phyloP scores from a whole-genome alignment of 37 sponge, comb jelly and placozoan genomes.

The Chondrilla cf. caribensis region DNA sequence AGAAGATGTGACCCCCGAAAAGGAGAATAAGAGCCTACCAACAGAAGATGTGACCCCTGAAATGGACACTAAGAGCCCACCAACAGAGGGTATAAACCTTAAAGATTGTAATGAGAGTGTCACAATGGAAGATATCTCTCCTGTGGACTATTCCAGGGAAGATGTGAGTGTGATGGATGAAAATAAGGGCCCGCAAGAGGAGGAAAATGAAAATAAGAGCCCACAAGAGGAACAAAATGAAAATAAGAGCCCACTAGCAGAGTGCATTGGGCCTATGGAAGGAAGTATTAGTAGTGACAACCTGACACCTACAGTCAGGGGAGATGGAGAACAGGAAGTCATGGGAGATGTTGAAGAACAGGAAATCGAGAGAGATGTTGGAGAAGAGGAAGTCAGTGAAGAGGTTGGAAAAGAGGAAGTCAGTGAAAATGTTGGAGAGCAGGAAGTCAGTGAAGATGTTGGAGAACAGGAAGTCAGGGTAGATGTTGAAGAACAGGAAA shows the following conservation, averaged over 20 bases:
- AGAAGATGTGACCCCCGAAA: neutral
- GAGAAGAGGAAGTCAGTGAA: neutral
- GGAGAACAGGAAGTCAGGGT: neutral
- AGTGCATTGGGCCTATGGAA: too few relatives aligned
- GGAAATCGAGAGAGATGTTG: neutral
- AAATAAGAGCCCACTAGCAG: too few relatives aligned
- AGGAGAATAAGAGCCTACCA: neutral
- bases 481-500: too few relatives aligned
- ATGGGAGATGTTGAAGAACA: neutral
- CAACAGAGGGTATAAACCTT: neutral
- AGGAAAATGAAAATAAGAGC: neutral
- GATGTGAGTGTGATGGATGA: too few relatives aligned
- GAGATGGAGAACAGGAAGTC: neutral
- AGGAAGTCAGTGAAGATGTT: neutral
- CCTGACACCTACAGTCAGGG: too few relatives aligned
- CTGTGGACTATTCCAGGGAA: too few relatives aligned
- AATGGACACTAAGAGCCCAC: neutral
- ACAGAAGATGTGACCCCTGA: neutral
- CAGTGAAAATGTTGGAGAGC: neutral
- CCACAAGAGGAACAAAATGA: neutral
- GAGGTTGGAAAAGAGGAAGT: neutral
- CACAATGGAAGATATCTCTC: too few relatives aligned
- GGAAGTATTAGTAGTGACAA: too few relatives aligned
- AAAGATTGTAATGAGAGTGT: neutral
- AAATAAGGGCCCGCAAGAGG: neutral